phyloP scores from a whole-genome alignment of 2,888 invertebrate genomes.

The Idaea biselata region DNA sequence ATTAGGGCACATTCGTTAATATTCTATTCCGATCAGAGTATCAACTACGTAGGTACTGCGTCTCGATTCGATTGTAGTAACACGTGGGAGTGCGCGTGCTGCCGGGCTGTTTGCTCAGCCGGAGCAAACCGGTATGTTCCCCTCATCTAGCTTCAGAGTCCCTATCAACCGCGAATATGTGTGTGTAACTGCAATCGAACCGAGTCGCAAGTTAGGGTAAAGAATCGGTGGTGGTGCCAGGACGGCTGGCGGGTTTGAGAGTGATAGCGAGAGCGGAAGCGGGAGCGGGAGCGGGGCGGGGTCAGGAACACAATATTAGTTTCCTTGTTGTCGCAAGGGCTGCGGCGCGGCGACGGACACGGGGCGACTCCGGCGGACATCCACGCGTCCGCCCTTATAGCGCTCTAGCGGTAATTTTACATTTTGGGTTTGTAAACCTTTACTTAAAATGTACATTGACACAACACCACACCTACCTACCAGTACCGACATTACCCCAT shows the following conservation, averaged over 20 bases:
- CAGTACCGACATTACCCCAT: slow-evolving; percentile 25
- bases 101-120: not conserved
- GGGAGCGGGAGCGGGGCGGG: slow-evolving; percentile 49
- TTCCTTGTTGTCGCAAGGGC: slow-evolving; percentile 82
- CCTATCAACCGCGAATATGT: not conserved
- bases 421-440: slow-evolving; percentile 80
- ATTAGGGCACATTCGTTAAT: not conserved
- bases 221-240: slow-evolving; percentile 16
- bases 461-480: slow-evolving; percentile 32
- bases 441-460: slow-evolving; percentile 70
- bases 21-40: not conserved
- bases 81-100: no score
- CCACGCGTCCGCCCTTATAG: slow-evolving; percentile 76
- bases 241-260: slow-evolving; percentile 59
- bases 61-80: no score
- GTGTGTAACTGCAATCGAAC: not conserved
- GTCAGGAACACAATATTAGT: slow-evolving; percentile 81
- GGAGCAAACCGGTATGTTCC: not conserved
- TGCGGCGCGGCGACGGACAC: slow-evolving; percentile 74
- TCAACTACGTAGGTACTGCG: not conserved
- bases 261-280: slow-evolving; percentile 46
- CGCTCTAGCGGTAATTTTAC: slow-evolving; percentile 80
- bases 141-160: not conserved
- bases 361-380: slow-evolving; percentile 73
- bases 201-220: slow-evolving; percentile 3